Evolutionary conservation across 1,140 invertebrate species (phyloP).

Genomic region (Macrostomum lignano): DNA sequence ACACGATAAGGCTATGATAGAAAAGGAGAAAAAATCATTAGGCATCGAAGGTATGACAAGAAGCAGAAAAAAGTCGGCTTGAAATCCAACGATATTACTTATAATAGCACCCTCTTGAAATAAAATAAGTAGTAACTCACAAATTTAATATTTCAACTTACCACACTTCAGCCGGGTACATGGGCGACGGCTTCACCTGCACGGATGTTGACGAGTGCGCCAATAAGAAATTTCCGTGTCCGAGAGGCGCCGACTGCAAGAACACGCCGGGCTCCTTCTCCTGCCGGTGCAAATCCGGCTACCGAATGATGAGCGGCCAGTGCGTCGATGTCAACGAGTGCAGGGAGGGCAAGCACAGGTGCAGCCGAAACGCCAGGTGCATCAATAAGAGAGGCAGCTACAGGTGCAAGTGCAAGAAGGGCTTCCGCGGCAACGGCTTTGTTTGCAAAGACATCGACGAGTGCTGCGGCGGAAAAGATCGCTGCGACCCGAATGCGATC

Average conservation of each 20-base stretch:
- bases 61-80: too few relatives aligned
- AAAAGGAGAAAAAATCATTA: too few relatives aligned
- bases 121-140: too few relatives aligned
- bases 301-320: not conserved
- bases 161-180: slow-evolving; percentile 7
- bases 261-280: slow-evolving; percentile 35
- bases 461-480: not conserved
- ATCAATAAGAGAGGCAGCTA: slow-evolving; percentile 3
- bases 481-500: slow-evolving; percentile 28
- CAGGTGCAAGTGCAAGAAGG: slow-evolving; percentile 3
- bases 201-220: slow-evolving; percentile 40
- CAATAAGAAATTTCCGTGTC: slow-evolving; percentile 43
- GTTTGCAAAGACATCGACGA: slow-evolving; percentile 1
- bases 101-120: too few relatives aligned
- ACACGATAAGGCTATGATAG: too few relatives aligned
- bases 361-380: not conserved
- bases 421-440: not conserved
- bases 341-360: not conserved
- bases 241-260: slow-evolving; percentile 47
- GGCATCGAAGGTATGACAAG: too few relatives aligned
- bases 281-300: slow-evolving; percentile 20
- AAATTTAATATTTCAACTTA: too few relatives aligned
- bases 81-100: too few relatives aligned
- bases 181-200: slow-evolving; percentile 3
- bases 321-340: slow-evolving; percentile 8